These are phyloP conservation scores for Phataginus tetradactyla DNA, from an alignment of 2,797 vertebrate species.

Conservation along the genomic window DNA sequence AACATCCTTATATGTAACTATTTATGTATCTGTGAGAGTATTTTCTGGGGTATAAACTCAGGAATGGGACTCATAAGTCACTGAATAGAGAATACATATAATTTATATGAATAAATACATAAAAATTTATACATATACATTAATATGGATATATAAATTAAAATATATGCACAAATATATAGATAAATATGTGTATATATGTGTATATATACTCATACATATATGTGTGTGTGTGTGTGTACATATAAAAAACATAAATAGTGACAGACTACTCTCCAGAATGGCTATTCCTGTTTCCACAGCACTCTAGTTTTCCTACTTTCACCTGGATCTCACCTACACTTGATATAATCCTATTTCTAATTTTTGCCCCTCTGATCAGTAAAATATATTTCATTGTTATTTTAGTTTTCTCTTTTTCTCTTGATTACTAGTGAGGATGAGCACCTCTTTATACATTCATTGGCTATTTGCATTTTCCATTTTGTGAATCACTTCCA, in stretches of 20 bases:
- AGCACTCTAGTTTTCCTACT: neutral
- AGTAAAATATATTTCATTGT: neutral
- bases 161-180: neutral
- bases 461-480: neutral
- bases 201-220: neutral
- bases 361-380: neutral
- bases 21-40: neutral
- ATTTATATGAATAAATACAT: neutral
- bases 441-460: neutral
- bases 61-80: neutral
- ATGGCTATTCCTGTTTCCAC: neutral
- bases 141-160: neutral
- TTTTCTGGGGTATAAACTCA: neutral
- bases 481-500: neutral
- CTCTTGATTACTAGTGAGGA: neutral
- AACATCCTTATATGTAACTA: neutral
- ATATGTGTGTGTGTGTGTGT: neutral
- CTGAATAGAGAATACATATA: neutral
- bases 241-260: neutral
- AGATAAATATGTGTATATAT: neutral
- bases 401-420: neutral
- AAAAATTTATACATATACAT: neutral
- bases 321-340: neutral
- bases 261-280: neutral
- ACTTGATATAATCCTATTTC: neutral